These are phyloP conservation scores for Oedothorax gibbosus DNA, from an alignment of 1,140 invertebrate species.

Conservation along the genomic window DNA sequence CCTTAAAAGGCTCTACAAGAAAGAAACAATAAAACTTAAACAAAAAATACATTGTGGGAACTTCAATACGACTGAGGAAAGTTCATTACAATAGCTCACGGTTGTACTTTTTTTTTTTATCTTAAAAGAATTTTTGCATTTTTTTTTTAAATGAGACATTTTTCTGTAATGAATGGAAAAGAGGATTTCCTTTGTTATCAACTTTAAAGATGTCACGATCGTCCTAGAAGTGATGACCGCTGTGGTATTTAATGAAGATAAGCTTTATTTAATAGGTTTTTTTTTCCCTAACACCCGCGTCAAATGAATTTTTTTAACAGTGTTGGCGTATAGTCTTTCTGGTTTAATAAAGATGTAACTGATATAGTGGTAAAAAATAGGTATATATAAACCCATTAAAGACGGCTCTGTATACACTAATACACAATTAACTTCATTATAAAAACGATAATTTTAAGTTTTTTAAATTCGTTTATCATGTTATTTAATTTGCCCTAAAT, in stretches of 20 bases:
- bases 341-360: too few relatives aligned
- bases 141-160: neutral
- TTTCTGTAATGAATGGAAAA: neutral
- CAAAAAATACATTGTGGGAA: neutral
- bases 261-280: slow-evolving; percentile 8
- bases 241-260: neutral
- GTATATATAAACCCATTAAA: too few relatives aligned
- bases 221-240: neutral
- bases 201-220: slow-evolving; percentile 5
- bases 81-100: neutral
- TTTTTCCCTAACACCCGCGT: neutral
- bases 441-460: too few relatives aligned
- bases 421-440: too few relatives aligned
- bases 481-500: too few relatives aligned
- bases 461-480: too few relatives aligned
- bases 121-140: neutral
- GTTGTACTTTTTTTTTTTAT: neutral
- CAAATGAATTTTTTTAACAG: too few relatives aligned
- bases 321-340: too few relatives aligned
- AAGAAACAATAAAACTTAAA: neutral
- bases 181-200: slow-evolving; percentile 2
- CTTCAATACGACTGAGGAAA: neutral
- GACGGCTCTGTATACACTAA: too few relatives aligned
- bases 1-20: neutral
- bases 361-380: too few relatives aligned